A percentile compares a stretch with the other conserved stretches of the same genome.
Conservation (phyloP, 2,113 vertebrate genomes). For the Ctenomys sociabilis region DNA sequence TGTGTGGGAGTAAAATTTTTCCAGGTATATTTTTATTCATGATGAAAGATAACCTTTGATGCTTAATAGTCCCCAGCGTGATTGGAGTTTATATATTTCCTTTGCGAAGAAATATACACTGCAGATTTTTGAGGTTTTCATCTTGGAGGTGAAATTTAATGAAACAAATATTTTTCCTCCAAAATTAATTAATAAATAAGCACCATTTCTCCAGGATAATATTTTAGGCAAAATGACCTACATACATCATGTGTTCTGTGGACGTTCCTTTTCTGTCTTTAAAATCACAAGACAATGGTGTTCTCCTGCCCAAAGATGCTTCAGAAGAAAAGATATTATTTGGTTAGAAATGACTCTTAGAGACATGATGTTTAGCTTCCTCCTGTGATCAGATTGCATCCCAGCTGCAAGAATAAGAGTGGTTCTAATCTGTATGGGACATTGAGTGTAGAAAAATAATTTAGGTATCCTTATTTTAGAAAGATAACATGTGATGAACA, state of each 20-base stretch:
- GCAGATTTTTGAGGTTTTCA: background rate
- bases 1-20: background rate
- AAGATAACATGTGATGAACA: too few relatives aligned
- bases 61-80: background rate
- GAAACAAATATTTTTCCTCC: background rate
- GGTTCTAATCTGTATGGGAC: background rate
- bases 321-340: background rate
- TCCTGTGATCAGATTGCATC: background rate
- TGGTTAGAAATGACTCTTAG: background rate
- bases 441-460: background rate
- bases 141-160: background rate
- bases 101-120: background rate
- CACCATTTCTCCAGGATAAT: background rate
- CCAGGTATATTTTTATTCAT: background rate
- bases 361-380: background rate
- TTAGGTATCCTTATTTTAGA: background rate
- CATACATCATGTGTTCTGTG: background rate
- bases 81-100: background rate
- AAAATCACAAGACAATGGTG: background rate
- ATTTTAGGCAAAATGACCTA: background rate
- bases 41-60: background rate
- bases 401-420: background rate
- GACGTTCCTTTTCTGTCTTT: background rate
- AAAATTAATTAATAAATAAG: background rate
- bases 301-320: background rate